A percentile compares a stretch with the other conserved stretches of the same genome.
Conservation (phyloP, 1,140 invertebrate species). For the Temnothorax curvispinosus region DNA sequence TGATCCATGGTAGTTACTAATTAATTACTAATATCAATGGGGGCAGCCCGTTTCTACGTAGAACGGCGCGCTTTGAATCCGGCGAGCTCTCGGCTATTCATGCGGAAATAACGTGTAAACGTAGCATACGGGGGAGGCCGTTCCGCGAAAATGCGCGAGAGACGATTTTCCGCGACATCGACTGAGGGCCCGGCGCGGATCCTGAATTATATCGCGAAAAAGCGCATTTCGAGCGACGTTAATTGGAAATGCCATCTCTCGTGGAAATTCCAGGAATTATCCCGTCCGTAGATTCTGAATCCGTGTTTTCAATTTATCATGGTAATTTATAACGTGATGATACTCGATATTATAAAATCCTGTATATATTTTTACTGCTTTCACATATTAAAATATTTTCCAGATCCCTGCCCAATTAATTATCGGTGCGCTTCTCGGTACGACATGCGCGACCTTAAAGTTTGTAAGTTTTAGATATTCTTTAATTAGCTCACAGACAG, state of each 20-base stretch:
- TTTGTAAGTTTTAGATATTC: neutral
- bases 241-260: conserved; percentile 33
- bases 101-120: conserved; percentile 38
- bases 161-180: conserved; percentile 40
- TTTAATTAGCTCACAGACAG: neutral
- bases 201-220: conserved; percentile 38
- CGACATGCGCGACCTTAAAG: neutral
- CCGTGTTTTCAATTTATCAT: conserved; percentile 38
- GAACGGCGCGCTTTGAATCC: conserved; percentile 21
- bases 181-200: neutral
- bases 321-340: conserved; percentile 18
- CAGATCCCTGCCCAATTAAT: neutral
- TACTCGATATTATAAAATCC: conserved; percentile 36
- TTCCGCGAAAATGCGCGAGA: conserved; percentile 11
- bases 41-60: neutral
- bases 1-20: conserved; percentile 78
- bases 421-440: neutral
- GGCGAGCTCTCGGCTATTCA: conserved; percentile 10
- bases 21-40: conserved; percentile 78
- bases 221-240: conserved; percentile 2
- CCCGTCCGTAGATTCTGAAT: neutral
- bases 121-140: neutral
- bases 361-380: neutral
- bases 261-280: conserved; percentile 37
- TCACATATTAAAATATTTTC: neutral